A percentile compares a stretch with the other conserved stretches of the same genome.
Conservation (phyloP, 2,797 vertebrate species). For the Myotis pilosus region DNA sequence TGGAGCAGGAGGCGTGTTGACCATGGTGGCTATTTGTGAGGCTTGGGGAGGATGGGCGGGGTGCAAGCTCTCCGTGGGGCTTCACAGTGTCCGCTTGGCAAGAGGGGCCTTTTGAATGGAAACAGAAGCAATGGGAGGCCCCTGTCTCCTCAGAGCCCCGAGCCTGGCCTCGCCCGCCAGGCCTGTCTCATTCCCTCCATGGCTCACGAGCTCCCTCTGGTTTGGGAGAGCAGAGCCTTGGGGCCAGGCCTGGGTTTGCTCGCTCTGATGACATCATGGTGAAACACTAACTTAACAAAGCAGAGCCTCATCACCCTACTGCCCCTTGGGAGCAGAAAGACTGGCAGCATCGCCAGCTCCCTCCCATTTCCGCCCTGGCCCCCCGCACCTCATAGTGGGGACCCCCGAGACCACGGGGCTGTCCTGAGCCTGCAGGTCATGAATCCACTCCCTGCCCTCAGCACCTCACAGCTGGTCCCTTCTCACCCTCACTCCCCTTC, state of each 20-base stretch:
- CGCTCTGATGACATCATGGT: too few species aligned
- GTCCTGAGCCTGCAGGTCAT: too few species aligned
- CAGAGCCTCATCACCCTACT: too few species aligned
- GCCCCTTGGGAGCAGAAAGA: background rate
- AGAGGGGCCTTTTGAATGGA: slow-evolving; percentile 3
- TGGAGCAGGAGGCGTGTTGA: slow-evolving; percentile 35
- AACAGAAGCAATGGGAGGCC: background rate
- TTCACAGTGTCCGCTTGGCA: background rate
- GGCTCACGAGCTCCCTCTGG: background rate
- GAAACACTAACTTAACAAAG: background rate
- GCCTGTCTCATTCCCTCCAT: background rate
- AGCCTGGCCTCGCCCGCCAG: background rate
- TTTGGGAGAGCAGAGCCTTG: background rate
- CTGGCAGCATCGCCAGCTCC: too few species aligned
- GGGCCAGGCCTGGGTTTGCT: background rate
- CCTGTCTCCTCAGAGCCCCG: background rate
- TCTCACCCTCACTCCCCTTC: too few species aligned
- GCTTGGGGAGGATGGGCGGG: background rate
- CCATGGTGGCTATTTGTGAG: background rate
- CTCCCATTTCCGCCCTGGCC: too few species aligned
- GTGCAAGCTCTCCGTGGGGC: background rate
- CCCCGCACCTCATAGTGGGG: too few species aligned
- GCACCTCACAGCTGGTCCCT: too few species aligned
- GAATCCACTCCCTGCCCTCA: too few species aligned
- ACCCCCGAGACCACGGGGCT: too few species aligned